Percentiles rank a stretch among this genome's conserved stretches.
These are phyloP conservation scores for Leptopterna dolabrata DNA, from an alignment of 2,888 invertebrate species.

Conservation along the genomic window DNA sequence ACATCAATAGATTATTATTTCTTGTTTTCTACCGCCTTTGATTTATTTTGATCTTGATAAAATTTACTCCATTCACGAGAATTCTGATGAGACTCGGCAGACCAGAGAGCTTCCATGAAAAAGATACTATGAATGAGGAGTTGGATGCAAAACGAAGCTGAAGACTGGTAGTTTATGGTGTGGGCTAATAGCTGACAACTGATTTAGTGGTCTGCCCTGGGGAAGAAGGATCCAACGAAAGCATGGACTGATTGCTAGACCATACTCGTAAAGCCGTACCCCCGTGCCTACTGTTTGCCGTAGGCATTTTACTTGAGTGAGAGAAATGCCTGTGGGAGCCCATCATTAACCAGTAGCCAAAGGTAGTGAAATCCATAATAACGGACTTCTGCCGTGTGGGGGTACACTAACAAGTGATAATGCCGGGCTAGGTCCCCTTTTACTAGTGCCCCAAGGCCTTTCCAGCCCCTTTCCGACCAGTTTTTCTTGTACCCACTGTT, in stretches of 20 bases:
- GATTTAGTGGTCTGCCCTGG: conserved; percentile 3
- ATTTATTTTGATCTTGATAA: background rate
- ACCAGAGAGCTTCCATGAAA: background rate
- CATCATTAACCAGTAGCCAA: conserved; percentile 50
- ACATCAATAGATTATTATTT: no score
- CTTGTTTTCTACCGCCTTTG: no score
- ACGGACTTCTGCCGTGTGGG: conserved; percentile 29
- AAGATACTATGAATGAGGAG: background rate
- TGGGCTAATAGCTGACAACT: background rate
- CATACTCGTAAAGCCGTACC: background rate
- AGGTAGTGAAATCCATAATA: conserved; percentile 52
- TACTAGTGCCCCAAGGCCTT: background rate
- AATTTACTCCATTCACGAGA: background rate
- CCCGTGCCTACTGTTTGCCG: background rate
- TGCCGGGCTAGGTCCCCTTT: conserved; percentile 20
- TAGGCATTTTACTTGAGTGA: conserved; percentile 43
- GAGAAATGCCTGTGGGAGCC: conserved; percentile 43
- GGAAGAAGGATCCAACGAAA: background rate
- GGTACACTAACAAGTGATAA: conserved; percentile 43
- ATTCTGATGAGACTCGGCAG: background rate
- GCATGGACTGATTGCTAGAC: conserved; percentile 26
- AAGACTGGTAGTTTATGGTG: conserved; percentile 15
- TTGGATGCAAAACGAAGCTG: conserved; percentile 6
- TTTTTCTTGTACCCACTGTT: background rate
- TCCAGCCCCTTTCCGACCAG: background rate